phyloP scores from a whole-genome alignment of 1,140 invertebrate genomes.

The Drosophila sproati region DNA sequence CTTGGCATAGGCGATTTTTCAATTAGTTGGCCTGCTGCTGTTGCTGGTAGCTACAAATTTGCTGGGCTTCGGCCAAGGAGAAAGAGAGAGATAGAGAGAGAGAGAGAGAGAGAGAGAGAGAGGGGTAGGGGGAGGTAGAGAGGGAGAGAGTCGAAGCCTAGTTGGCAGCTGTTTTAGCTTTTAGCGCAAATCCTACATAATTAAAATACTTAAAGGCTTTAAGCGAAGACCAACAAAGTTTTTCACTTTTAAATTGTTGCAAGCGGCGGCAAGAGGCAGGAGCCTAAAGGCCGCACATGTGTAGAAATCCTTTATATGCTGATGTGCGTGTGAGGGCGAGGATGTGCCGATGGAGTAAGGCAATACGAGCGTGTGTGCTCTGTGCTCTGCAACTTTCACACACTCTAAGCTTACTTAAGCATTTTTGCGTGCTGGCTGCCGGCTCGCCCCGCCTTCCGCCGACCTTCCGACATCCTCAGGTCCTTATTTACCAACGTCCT shows the following conservation, averaged over 20 bases:
- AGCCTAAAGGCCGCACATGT: conserved; percentile 68
- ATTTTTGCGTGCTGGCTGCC: conserved; percentile 54
- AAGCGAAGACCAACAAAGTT: conserved; percentile 69
- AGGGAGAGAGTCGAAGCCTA: neutral
- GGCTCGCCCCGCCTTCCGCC: neutral
- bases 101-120: neutral
- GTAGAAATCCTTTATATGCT: conserved; percentile 72
- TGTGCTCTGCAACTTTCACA: conserved; percentile 23
- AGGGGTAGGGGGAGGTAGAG: neutral
- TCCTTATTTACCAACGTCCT: neutral
- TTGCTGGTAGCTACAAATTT: conserved; percentile 63
- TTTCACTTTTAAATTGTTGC: conserved; percentile 76
- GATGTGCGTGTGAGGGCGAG: neutral
- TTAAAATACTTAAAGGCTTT: conserved; percentile 83
- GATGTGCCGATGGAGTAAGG: neutral
- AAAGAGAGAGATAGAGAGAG: conserved; percentile 3
- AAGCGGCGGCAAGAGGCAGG: neutral
- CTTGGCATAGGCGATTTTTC: conserved; percentile 76
- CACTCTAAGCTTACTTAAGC: conserved; percentile 75
- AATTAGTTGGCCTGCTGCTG: conserved; percentile 60
- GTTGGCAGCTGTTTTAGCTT: conserved; percentile 46
- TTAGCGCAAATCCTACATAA: conserved; percentile 76
- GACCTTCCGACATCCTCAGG: neutral
- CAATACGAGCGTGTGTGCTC: conserved; percentile 28
- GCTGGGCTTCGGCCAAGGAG: conserved; percentile 54